Conservation (phyloP, 2,888 invertebrate species). For the Cerceris rybyensis region DNA sequence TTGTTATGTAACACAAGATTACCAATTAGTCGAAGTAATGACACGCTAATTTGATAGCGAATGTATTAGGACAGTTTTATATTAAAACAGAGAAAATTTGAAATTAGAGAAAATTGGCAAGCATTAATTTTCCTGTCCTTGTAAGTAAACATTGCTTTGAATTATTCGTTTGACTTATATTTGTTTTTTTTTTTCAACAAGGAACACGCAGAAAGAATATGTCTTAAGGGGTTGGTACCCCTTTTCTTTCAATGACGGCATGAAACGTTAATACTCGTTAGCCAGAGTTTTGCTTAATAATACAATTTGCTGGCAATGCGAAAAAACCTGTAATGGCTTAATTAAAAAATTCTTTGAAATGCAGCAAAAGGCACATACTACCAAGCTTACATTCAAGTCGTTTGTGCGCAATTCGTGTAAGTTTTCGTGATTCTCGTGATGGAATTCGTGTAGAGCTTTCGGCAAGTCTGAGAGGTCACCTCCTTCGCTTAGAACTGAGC, state of each 20-base stretch:
- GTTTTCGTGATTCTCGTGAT: slow-evolving; percentile 42
- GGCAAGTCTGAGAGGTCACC: slow-evolving; percentile 25
- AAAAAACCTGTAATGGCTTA: slow-evolving; percentile 59
- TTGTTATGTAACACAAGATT: too few relatives aligned
- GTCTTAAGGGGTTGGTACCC: neutral
- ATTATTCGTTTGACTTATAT: neutral
- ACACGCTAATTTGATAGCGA: too few relatives aligned
- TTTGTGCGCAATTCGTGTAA: slow-evolving; percentile 45
- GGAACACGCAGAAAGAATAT: neutral
- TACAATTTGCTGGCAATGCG: slow-evolving; percentile 33
- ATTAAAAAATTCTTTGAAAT: slow-evolving; percentile 55
- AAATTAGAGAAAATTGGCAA: too few relatives aligned
- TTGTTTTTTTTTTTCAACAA: neutral
- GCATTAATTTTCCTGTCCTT: too few relatives aligned
- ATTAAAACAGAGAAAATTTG: too few relatives aligned
- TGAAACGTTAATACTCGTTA: slow-evolving; percentile 38
- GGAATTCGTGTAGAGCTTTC: slow-evolving; percentile 39
- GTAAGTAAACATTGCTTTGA: too few relatives aligned
- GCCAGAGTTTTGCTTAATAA: slow-evolving; percentile 36
- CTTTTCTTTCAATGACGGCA: slow-evolving; percentile 24
- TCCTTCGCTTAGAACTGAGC: slow-evolving; percentile 25
- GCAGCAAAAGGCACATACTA: slow-evolving; percentile 9
- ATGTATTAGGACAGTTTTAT: too few relatives aligned
- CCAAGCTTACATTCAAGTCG: slow-evolving; percentile 21
- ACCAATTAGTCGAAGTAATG: too few relatives aligned